Percentiles rank a stretch among this genome's conserved stretches.
Conservation (phyloP, 2,888 invertebrate species). For the Andrena camellia region DNA sequence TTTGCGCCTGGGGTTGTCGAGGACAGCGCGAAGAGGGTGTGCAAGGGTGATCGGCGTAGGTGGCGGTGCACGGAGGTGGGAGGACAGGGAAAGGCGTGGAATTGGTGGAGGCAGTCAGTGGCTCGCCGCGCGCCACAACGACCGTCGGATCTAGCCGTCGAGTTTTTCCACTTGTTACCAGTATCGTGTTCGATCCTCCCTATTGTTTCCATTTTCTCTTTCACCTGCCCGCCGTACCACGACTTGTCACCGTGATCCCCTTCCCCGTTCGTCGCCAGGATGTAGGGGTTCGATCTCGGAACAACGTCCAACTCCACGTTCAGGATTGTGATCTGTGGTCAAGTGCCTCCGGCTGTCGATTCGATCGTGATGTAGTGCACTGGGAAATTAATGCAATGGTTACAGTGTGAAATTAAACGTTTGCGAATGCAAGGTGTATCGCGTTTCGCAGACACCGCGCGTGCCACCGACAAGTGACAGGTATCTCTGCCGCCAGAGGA, state of each 20-base stretch:
- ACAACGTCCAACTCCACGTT: not conserved
- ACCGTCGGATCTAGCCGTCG: slow-evolving; percentile 66
- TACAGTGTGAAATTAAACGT: slow-evolving; percentile 29
- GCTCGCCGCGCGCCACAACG: slow-evolving; percentile 84
- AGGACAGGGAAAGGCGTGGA: slow-evolving; percentile 77
- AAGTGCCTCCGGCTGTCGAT: slow-evolving; percentile 17
- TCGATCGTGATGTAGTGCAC: slow-evolving; percentile 13
- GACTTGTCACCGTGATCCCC: not conserved
- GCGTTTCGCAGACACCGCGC: not conserved
- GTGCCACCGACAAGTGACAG: slow-evolving; percentile 3
- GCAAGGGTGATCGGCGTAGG: slow-evolving; percentile 71
- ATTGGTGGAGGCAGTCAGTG: slow-evolving; percentile 82
- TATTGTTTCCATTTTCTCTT: not conserved
- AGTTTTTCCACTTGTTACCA: slow-evolving; percentile 69
- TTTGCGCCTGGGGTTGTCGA: slow-evolving; percentile 81
- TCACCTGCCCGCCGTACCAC: not conserved
- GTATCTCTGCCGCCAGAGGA: not conserved
- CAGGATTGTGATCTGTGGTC: slow-evolving; percentile 46
- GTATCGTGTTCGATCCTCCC: slow-evolving; percentile 37
- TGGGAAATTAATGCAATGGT: slow-evolving; percentile 28
- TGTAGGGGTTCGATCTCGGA: not conserved
- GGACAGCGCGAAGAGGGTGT: slow-evolving; percentile 73
- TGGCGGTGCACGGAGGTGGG: slow-evolving; percentile 63
- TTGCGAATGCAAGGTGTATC: not conserved
- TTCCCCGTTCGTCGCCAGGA: not conserved